phyloP scores from a whole-genome alignment of 2,888 invertebrate species.

The Coecobrya sp. region DNA sequence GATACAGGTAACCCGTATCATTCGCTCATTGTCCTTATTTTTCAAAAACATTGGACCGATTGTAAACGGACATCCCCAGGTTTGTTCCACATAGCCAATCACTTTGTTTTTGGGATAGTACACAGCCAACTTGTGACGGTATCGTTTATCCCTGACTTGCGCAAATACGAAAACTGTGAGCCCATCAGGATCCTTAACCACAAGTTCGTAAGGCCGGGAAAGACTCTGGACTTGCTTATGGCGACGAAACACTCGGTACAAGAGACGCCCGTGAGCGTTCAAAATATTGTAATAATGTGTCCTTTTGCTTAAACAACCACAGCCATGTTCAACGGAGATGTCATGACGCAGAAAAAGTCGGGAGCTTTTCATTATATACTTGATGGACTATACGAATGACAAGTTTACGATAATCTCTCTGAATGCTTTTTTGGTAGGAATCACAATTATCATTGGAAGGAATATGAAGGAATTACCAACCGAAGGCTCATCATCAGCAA shows the following conservation, averaged over 20 bases:
- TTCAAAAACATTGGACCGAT: neutral
- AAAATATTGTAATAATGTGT: constrained; percentile 70
- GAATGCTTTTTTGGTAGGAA: no score
- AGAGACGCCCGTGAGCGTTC: constrained; percentile 66
- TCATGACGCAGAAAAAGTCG: constrained; percentile 72
- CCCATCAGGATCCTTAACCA: constrained; percentile 74
- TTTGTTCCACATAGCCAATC: constrained; percentile 74
- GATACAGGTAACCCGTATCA: constrained; percentile 43
- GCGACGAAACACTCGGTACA: constrained; percentile 70
- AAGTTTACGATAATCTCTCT: neutral
- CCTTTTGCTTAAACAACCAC: constrained; percentile 27
- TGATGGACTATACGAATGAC: constrained; percentile 37
- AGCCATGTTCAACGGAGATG: constrained; percentile 59
- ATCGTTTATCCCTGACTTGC: neutral
- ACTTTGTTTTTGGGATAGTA: constrained; percentile 46
- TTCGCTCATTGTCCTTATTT: constrained; percentile 54
- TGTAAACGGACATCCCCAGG: neutral
- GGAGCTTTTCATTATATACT: constrained; percentile 49
- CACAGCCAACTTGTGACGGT: constrained; percentile 28
- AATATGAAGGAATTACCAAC: no score
- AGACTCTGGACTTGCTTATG: neutral
- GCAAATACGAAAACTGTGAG: constrained; percentile 41
- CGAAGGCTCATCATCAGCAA: neutral
- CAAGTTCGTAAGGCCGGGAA: constrained; percentile 50
- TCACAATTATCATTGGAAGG: neutral